phyloP scores from a whole-genome alignment of 2,888 invertebrate species.

The Endomychus coccineus region DNA sequence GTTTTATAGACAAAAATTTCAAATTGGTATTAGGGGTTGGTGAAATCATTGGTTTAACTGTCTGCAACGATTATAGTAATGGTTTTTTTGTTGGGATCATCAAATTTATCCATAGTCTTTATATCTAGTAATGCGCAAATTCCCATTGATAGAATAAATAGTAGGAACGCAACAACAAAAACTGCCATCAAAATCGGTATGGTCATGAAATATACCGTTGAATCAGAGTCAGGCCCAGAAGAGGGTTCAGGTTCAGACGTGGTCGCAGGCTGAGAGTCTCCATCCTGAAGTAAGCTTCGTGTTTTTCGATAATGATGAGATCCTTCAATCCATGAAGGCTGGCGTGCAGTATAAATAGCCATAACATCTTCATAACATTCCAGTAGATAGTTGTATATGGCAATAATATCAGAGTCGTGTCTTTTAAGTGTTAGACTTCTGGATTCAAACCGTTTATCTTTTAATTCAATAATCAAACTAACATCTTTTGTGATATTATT shows the following conservation, averaged over 20 bases:
- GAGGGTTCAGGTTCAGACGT: no score
- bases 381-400: not conserved
- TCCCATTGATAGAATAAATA: slow-evolving; percentile 7
- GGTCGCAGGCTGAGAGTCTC: slow-evolving; percentile 1
- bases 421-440: slow-evolving; percentile 7
- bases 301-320: no score
- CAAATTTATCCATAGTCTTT: slow-evolving; percentile 9
- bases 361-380: slow-evolving; percentile 1
- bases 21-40: no score
- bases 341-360: slow-evolving; percentile 7
- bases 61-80: slow-evolving; percentile 7
- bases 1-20: no score
- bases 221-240: slow-evolving; percentile 8
- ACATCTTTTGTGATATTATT: not conserved
- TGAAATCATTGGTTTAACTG: no score
- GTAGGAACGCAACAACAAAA: slow-evolving; percentile 4
- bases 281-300: no score
- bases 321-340: slow-evolving; percentile 8
- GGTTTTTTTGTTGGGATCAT: slow-evolving; percentile 7
- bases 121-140: slow-evolving; percentile 8
- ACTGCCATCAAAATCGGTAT: slow-evolving; percentile 8
- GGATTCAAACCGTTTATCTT: slow-evolving; percentile 2
- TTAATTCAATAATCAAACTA: slow-evolving; percentile 3
- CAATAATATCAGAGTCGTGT: slow-evolving; percentile 7
- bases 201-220: slow-evolving; percentile 5